A percentile compares a stretch with the other conserved stretches of the same genome.
phyloP scores from a whole-genome alignment of 2,113 vertebrate species.

The Porphyrio hochstetteri region DNA sequence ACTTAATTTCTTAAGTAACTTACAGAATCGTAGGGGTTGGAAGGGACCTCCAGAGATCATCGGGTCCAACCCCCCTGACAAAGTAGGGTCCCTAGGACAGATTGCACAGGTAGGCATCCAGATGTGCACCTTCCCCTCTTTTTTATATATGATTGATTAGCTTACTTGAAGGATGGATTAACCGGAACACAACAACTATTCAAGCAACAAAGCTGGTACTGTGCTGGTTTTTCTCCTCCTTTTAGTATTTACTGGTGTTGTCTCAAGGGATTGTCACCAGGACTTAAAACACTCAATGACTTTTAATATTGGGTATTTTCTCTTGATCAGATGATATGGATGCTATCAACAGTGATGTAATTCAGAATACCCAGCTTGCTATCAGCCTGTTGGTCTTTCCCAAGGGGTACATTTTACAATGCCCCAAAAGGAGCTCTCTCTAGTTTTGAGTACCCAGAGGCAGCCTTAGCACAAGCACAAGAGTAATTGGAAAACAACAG shows the following conservation, averaged over 20 bases:
- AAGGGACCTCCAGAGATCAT: no score
- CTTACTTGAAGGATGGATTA: not conserved
- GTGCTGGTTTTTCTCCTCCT: not conserved
- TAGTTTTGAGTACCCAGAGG: not conserved
- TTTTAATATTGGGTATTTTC: not conserved
- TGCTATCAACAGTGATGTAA: not conserved
- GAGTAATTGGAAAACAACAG: not conserved
- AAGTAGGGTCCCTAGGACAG: no score
- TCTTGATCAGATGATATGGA: not conserved
- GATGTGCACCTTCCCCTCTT: not conserved
- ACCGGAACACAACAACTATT: not conserved
- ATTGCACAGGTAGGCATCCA: no score
- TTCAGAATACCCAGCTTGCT: not conserved
- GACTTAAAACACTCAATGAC: not conserved
- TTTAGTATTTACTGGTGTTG: not conserved
- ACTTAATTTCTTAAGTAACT: slow-evolving; percentile 72
- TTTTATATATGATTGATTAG: not conserved
- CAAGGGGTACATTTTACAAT: not conserved
- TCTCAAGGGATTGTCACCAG: not conserved
- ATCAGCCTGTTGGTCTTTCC: not conserved
- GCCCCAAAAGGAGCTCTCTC: not conserved
- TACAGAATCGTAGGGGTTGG: no score
- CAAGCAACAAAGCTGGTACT: not conserved
- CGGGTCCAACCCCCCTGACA: no score
- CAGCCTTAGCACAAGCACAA: not conserved